Percentiles rank a stretch among this genome's conserved stretches.
Conservation (phyloP, 2,888 invertebrate genomes). For the Lordiphosa fenestrarum region DNA sequence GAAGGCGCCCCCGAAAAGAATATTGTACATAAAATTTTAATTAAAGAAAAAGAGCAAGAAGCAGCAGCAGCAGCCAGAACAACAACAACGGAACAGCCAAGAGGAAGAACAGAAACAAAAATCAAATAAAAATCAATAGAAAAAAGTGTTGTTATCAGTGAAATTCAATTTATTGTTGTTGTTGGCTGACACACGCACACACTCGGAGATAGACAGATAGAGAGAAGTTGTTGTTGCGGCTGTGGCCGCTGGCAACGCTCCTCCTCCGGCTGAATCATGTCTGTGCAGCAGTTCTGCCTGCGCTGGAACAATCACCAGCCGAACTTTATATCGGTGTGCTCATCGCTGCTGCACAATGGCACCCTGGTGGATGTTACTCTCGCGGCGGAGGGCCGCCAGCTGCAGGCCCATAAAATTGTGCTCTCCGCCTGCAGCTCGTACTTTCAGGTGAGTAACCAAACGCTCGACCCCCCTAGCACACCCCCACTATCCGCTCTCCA, state of each 20-base stretch:
- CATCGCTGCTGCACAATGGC: slow-evolving; percentile 90
- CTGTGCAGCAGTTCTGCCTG: slow-evolving; percentile 89
- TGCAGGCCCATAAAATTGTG: slow-evolving; percentile 94
- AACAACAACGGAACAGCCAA: slow-evolving; percentile 20
- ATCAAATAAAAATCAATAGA: slow-evolving; percentile 12
- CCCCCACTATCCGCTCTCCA: no score
- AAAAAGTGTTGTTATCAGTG: slow-evolving; percentile 63
- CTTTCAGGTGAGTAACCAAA: slow-evolving; percentile 86
- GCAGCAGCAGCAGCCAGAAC: slow-evolving; percentile 11
- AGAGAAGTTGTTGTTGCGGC: slow-evolving; percentile 11
- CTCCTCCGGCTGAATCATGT: slow-evolving; percentile 80
- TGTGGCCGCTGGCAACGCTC: slow-evolving; percentile 23
- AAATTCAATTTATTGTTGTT: slow-evolving; percentile 36
- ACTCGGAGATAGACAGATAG: slow-evolving; percentile 9
- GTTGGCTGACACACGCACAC: slow-evolving; percentile 5
- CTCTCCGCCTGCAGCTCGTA: slow-evolving; percentile 96
- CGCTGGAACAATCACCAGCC: slow-evolving; percentile 97
- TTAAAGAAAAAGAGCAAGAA: slow-evolving; percentile 40
- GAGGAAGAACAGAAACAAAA: slow-evolving; percentile 19
- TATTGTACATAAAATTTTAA: slow-evolving; percentile 62
- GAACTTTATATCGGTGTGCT: slow-evolving; percentile 94
- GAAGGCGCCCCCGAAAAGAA: slow-evolving; percentile 53
- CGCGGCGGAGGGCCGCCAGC: slow-evolving; percentile 93
- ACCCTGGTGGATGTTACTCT: slow-evolving; percentile 93
- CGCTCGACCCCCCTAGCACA: no score